Evolutionary conservation across 2,113 vertebrate species (phyloP).

Genomic region (Thalassarche chlororhynchos): DNA sequence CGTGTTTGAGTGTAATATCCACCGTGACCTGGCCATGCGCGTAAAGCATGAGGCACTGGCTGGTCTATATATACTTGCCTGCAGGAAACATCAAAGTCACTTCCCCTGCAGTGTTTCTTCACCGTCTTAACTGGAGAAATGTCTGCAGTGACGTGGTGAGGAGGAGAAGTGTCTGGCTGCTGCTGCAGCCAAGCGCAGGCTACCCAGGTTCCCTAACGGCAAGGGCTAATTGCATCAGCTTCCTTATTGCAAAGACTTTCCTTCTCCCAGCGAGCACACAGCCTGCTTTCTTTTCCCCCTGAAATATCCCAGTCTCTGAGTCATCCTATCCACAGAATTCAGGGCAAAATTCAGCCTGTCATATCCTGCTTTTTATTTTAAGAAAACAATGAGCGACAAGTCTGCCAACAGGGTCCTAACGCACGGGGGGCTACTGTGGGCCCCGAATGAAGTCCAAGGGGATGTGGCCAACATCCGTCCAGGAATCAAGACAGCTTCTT

Average conservation of each 20-base stretch:
- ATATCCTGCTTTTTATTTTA: neutral
- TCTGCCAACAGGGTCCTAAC: neutral
- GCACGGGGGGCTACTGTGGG: fast-evolving
- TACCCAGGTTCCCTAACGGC: neutral
- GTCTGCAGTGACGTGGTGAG: neutral
- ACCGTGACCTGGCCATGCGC: neutral
- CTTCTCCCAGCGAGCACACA: neutral
- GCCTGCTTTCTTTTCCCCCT: neutral
- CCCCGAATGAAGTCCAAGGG: neutral
- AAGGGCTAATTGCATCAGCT: neutral
- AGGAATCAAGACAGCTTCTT: neutral
- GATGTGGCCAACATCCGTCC: neutral
- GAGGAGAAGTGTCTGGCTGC: neutral
- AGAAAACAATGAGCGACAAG: neutral
- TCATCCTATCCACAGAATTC: neutral
- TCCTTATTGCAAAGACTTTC: neutral
- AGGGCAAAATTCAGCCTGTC: neutral
- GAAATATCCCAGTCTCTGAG: neutral
- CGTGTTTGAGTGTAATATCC: neutral
- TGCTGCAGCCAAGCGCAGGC: neutral
- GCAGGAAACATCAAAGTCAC: neutral
- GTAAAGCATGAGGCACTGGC: neutral
- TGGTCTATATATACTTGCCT: neutral
- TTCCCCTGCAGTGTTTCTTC: neutral
- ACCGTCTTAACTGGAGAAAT: neutral